phyloP scores from a whole-genome alignment of 2,797 vertebrate genomes.

The Prionace glauca region DNA sequence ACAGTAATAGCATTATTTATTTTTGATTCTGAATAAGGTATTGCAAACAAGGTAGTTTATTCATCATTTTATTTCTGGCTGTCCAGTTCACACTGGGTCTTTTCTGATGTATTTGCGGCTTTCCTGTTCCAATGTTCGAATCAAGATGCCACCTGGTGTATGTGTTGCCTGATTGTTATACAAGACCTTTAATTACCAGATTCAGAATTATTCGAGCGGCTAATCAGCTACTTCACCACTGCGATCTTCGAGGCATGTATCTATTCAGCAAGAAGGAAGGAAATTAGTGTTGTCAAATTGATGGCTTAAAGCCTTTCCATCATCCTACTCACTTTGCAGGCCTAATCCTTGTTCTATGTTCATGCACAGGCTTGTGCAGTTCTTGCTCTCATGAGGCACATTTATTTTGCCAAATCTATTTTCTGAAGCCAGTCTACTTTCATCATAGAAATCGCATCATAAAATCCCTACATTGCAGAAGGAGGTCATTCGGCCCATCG shows the following conservation, averaged over 20 bases:
- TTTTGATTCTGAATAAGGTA: neutral
- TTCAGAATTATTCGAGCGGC: neutral
- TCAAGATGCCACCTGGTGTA: neutral
- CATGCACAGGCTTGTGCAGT: neutral
- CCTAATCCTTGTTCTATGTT: neutral
- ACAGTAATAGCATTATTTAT: neutral
- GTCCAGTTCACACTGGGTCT: neutral
- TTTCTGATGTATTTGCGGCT: neutral
- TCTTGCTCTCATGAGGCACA: neutral
- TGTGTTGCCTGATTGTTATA: neutral
- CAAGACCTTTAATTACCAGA: neutral
- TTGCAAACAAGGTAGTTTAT: neutral
- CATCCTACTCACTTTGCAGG: neutral
- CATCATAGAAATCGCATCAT: too few relatives aligned
- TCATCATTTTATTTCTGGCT: constrained; percentile 7
- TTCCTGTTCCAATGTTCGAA: neutral
- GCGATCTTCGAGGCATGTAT: neutral
- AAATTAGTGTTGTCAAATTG: neutral
- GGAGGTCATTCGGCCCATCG: too few relatives aligned
- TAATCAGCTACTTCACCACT: neutral
- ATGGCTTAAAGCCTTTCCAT: neutral
- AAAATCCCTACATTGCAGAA: too few relatives aligned
- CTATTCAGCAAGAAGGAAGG: neutral
- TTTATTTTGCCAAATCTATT: neutral
- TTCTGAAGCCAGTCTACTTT: neutral